A percentile compares a stretch with the other conserved stretches of the same genome.
phyloP scores from a whole-genome alignment of 1,140 invertebrate species.

The Trichogramma pretiosum region DNA sequence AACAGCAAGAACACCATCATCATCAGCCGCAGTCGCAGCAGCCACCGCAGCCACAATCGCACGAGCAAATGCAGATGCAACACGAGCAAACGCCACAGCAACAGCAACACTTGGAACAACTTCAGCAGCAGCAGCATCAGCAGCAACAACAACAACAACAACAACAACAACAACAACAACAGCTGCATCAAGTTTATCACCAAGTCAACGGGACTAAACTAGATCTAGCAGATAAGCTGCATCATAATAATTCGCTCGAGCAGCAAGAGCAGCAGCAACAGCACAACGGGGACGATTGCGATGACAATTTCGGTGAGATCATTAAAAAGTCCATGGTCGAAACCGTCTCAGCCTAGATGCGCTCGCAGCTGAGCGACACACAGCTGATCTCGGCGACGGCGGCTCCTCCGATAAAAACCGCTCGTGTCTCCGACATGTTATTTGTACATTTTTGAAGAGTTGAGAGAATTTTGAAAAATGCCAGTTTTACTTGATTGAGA shows the following conservation, averaged over 20 bases:
- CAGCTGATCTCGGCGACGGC: no score
- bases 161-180: slow-evolving; percentile 14
- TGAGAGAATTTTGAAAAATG: no score
- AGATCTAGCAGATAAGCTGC: slow-evolving; percentile 18
- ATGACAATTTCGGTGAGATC: slow-evolving; percentile 83
- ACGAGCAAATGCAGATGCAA: slow-evolving; percentile 18
- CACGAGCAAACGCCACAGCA: no score
- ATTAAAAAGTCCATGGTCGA: slow-evolving; percentile 89
- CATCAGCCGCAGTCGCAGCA: neutral
- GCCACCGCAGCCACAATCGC: slow-evolving; percentile 5
- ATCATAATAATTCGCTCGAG: slow-evolving; percentile 2
- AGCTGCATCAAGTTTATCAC: slow-evolving; percentile 25
- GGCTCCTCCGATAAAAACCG: no score
- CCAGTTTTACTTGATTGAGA: no score
- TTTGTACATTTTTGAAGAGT: no score
- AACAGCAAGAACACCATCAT: slow-evolving; percentile 3
- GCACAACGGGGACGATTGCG: slow-evolving; percentile 38
- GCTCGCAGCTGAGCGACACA: no score
- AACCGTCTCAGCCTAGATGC: slow-evolving; percentile 69
- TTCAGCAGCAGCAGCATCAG: neutral
- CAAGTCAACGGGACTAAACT: slow-evolving; percentile 19
- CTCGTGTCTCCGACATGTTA: no score
- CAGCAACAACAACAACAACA: neutral
- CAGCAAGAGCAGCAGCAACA: slow-evolving; percentile 8
- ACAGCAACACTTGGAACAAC: slow-evolving; percentile 15